phyloP scores from a whole-genome alignment of 2,797 vertebrate species.

The Chaunax sp. region DNA sequence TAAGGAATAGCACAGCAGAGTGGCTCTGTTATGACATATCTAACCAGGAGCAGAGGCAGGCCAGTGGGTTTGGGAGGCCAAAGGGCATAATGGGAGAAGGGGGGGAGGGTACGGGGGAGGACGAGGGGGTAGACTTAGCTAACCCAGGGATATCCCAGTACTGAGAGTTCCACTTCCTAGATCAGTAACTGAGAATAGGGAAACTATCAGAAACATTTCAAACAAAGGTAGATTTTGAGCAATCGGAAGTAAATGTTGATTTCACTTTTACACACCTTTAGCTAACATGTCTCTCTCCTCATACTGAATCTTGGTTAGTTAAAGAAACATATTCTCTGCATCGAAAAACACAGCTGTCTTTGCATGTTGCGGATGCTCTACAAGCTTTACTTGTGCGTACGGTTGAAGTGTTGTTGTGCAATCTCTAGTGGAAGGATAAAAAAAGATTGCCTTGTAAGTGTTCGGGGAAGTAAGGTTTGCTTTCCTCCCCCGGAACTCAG shows the following conservation, averaged over 20 bases:
- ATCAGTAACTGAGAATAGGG: slow-evolving; percentile 43
- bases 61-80: slow-evolving; percentile 39
- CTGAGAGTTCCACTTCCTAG: slow-evolving; percentile 23
- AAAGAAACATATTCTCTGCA: neutral
- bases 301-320: slow-evolving; percentile 11
- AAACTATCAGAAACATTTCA: slow-evolving; percentile 40
- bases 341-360: slow-evolving; percentile 2
- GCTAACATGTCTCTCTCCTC: neutral
- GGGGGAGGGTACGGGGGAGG: slow-evolving; percentile 2
- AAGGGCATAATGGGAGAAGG: slow-evolving; percentile 15
- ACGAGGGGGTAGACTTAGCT: slow-evolving; percentile 14
- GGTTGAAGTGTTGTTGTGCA: slow-evolving; percentile 59
- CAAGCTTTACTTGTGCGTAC: slow-evolving; percentile 43
- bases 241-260: slow-evolving; percentile 3
- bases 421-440: slow-evolving; percentile 39
- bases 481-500: slow-evolving; percentile 49
- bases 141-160: slow-evolving; percentile 24
- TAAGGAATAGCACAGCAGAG: slow-evolving; percentile 46
- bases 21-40: slow-evolving; percentile 53
- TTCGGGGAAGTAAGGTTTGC: slow-evolving; percentile 45
- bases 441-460: slow-evolving; percentile 17
- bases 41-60: slow-evolving; percentile 47
- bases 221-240: slow-evolving; percentile 11
- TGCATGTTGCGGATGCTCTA: slow-evolving; percentile 18
- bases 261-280: slow-evolving; percentile 20